Evolutionary conservation across 1,140 invertebrate genomes (phyloP), one percentile per base, ranked within the genome.

Genomic region (Sarcophaga peregrina): DNA sequence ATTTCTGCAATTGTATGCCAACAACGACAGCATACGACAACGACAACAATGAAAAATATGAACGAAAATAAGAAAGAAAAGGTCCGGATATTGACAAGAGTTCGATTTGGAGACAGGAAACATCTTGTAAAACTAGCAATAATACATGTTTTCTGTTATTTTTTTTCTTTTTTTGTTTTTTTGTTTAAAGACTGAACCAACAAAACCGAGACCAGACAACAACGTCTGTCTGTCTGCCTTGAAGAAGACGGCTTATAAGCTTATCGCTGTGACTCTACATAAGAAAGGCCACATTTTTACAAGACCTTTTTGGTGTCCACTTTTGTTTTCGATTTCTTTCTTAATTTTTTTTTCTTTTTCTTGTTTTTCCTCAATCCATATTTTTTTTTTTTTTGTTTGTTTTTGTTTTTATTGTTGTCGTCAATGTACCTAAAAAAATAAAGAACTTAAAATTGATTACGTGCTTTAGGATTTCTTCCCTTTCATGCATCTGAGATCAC

Each of bases 121-220:
- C 88, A 89, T 89, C 87, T 86, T 89, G 88, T 89, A 89, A 89
- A 88, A 89, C 88, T 86, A 89, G 88, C 86, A 88, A 89, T 85
- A 86, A 84, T 85, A 89, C 88, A 89, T 89, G 87, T 87, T 87
- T 68, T 20, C 20, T 9, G n/a, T 58, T 58, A n/a, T 58, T 58
- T 58, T 58, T 58, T 58, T 58, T 58, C 13, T 13, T 58, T 58
- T 58, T 58, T 58, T 5, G 15, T 58, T 58, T 58, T 58, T 58
- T 58, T n/a, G 54, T n/a, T 48, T 76, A 47, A 48, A 78, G 75
- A 78, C 25, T 37, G 50, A n/a, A 68, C 54, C 62, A 68, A 68
- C 62, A 68, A 68, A 25, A 52, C 10, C 11, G 8, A 68, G 20
- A 20, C 10, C 62, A 20, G 20, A 68, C 17, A 68, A 68, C 62